A percentile compares a stretch with the other conserved stretches of the same genome.
phyloP scores from a whole-genome alignment of 2,113 vertebrate genomes.

The Microcebus jonahi region DNA sequence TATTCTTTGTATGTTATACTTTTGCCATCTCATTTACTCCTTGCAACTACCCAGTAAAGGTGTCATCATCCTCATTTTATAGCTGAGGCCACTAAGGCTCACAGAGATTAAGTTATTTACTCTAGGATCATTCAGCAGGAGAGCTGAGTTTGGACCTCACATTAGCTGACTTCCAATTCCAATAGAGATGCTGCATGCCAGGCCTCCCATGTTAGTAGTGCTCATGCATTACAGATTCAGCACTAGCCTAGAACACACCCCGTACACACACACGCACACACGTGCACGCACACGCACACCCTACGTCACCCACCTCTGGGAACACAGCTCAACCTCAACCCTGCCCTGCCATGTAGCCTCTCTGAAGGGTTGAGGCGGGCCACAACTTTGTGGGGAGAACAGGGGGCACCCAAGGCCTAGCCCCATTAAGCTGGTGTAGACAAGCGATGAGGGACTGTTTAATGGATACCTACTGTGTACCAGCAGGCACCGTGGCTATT shows the following conservation, averaged over 20 bases:
- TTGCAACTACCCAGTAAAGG: not conserved
- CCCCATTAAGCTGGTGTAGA: not conserved
- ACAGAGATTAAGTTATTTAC: not conserved
- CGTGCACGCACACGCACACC: too few relatives aligned
- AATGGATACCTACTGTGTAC: not conserved
- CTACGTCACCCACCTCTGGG: not conserved
- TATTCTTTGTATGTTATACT: not conserved
- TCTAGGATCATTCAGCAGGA: not conserved
- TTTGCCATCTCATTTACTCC: not conserved
- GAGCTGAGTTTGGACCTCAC: not conserved
- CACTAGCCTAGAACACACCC: not conserved
- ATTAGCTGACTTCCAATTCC: not conserved
- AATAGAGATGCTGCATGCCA: not conserved
- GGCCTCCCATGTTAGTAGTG: not conserved
- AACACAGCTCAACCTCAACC: not conserved
- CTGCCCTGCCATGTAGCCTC: not conserved
- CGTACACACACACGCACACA: not conserved
- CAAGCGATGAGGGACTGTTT: not conserved
- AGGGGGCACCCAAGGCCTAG: not conserved
- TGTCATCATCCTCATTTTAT: not conserved
- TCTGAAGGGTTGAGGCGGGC: not conserved
- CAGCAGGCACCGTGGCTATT: not conserved
- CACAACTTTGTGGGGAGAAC: not conserved
- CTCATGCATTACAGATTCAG: not conserved
- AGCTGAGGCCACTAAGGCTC: not conserved